Percentiles rank a stretch among this genome's conserved stretches.
These are phyloP conservation scores for Chromoteleia sp. DNA, from an alignment of 2,888 invertebrate species.

Conservation along the genomic window DNA sequence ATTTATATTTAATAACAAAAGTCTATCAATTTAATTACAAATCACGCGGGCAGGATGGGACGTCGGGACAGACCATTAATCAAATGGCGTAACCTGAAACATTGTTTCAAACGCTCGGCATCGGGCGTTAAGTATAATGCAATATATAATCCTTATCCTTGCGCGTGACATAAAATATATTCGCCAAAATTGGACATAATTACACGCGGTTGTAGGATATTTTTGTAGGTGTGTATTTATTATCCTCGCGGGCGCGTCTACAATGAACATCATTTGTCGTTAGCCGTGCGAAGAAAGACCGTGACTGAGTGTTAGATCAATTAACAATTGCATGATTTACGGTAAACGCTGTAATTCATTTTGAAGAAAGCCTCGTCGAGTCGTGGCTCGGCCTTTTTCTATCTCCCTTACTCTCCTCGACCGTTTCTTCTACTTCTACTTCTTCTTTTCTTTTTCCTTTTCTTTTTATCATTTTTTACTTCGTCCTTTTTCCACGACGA, in stretches of 20 bases:
- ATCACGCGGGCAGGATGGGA: background rate
- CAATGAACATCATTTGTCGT: slow-evolving; percentile 69
- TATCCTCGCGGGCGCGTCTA: slow-evolving; percentile 55
- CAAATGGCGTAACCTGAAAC: slow-evolving; percentile 31
- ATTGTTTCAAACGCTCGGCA: slow-evolving; percentile 50
- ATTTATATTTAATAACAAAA: slow-evolving; percentile 53
- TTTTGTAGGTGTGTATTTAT: slow-evolving; percentile 64
- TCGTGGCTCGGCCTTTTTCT: slow-evolving; percentile 8
- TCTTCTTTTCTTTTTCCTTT: background rate
- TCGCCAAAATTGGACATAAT: slow-evolving; percentile 63
- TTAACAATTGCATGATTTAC: slow-evolving; percentile 70
- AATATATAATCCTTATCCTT: slow-evolving; percentile 65
- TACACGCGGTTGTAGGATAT: slow-evolving; percentile 48
- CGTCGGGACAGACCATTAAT: slow-evolving; percentile 49
- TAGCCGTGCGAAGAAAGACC: slow-evolving; percentile 61
- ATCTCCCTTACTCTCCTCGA: background rate
- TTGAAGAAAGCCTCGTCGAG: slow-evolving; percentile 50
- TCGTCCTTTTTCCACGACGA: slow-evolving; percentile 40
- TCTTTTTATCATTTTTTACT: slow-evolving; percentile 24
- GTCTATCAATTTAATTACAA: slow-evolving; percentile 56
- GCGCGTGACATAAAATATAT: slow-evolving; percentile 64
- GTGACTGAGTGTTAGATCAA: slow-evolving; percentile 69
- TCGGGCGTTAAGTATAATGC: slow-evolving; percentile 37
- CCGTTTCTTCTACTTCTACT: slow-evolving; percentile 11
- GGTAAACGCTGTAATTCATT: slow-evolving; percentile 68